A percentile compares a stretch with the other conserved stretches of the same genome.
These are phyloP conservation scores for Caenorhabditis afra DNA, from an alignment of 2,888 invertebrate genomes.

Conservation along the genomic window DNA sequence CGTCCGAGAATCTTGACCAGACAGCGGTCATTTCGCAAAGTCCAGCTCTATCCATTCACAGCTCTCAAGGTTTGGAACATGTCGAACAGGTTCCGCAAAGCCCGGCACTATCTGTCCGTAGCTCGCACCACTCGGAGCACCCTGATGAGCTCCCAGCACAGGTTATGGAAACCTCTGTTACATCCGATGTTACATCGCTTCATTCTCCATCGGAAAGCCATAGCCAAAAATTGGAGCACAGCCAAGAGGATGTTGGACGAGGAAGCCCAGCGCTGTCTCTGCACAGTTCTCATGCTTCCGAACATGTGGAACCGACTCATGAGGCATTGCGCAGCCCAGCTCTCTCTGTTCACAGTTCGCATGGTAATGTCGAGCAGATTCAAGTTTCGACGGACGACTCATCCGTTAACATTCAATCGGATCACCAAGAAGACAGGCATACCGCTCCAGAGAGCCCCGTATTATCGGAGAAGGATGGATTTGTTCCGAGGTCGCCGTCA, in stretches of 20 bases:
- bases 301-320: not conserved
- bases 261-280: constrained; percentile 17
- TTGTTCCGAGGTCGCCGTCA: constrained; percentile 11
- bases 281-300: not conserved
- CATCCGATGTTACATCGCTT: not conserved
- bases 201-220: not conserved
- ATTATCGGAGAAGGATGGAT: not conserved
- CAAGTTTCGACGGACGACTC: too few species aligned
- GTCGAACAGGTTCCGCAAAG: constrained; percentile 8
- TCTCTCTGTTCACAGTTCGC: not conserved
- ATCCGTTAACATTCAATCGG: too few species aligned
- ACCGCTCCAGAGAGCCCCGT: not conserved
- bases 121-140: constrained; percentile 2
- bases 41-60: constrained; percentile 7
- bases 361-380: not conserved
- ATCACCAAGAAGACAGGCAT: too few species aligned
- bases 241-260: constrained; percentile 7
- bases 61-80: constrained; percentile 7
- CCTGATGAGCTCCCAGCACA: not conserved
- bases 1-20: not conserved
- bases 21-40: not conserved
- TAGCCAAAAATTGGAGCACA: not conserved
- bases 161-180: constrained; percentile 11
- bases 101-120: constrained; percentile 1
- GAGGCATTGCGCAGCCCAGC: not conserved